Evolutionary conservation across 2,113 vertebrate species (phyloP).

Genomic region (Pangasianodon gigas): DNA sequence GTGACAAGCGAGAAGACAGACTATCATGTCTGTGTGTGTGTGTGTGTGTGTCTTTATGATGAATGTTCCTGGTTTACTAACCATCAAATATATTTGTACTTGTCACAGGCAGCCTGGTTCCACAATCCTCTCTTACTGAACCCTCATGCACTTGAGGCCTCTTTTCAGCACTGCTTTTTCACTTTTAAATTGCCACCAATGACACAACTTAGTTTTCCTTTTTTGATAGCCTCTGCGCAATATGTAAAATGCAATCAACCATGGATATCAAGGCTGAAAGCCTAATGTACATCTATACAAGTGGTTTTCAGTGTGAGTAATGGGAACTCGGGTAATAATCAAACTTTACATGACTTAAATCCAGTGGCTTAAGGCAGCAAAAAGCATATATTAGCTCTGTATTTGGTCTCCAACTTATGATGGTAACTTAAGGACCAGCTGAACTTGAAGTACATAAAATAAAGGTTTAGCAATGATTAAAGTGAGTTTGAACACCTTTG

Average conservation of each 20-base stretch:
- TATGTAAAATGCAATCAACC: constrained; percentile 44
- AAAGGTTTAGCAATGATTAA: background rate
- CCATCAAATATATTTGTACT: constrained; percentile 71
- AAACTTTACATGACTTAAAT: background rate
- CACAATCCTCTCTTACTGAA: constrained; percentile 46
- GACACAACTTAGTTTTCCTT: constrained; percentile 59
- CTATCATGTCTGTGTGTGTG: background rate
- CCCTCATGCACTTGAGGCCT: constrained; percentile 16
- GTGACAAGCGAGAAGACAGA: constrained; percentile 23
- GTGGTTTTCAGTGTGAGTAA: background rate
- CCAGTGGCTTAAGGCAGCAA: background rate
- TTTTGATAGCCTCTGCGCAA: constrained; percentile 26
- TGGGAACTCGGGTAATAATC: background rate
- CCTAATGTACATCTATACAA: background rate
- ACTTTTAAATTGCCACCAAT: constrained; percentile 48
- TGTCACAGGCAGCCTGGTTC: constrained; percentile 64
- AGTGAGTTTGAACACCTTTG: background rate
- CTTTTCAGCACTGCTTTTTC: constrained; percentile 57
- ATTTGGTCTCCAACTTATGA: background rate
- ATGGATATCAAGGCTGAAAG: constrained; percentile 40
- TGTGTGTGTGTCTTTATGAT: constrained; percentile 29
- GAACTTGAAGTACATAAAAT: background rate
- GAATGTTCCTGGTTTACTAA: constrained; percentile 66
- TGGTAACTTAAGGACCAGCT: background rate
- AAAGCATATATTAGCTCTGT: background rate